Conservation (phyloP, 2,113 vertebrate species). For the Dipodomys stephensi region DNA sequence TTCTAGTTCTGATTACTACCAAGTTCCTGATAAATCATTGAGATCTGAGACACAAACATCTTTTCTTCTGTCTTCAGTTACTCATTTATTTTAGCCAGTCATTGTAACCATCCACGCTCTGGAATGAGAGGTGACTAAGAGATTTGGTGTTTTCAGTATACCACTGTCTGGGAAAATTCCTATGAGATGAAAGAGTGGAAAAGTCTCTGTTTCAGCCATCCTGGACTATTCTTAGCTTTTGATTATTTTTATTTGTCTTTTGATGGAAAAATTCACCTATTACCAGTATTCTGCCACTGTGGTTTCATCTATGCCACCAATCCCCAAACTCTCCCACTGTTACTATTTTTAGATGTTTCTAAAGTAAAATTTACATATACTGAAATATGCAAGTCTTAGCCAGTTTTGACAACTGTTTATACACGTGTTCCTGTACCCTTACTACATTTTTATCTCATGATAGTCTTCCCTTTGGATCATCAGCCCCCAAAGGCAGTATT, state of each 20-base stretch:
- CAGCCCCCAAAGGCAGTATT: not conserved
- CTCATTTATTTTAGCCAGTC: conserved; percentile 32
- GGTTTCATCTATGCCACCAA: not conserved
- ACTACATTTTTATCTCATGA: not conserved
- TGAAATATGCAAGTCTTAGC: conserved; percentile 10
- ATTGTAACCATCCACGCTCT: not conserved
- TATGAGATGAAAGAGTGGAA: conserved; percentile 42
- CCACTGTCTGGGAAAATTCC: conserved; percentile 68
- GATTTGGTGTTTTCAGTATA: not conserved
- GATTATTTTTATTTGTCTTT: conserved; percentile 38
- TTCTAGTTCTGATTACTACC: not conserved
- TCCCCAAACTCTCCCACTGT: not conserved
- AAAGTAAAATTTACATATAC: not conserved
- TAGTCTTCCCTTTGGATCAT: not conserved
- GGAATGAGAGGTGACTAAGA: conserved; percentile 60
- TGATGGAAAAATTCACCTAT: conserved; percentile 31
- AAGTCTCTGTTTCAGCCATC: conserved; percentile 7
- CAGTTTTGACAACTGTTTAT: not conserved
- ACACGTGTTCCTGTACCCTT: not conserved
- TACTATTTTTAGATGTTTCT: not conserved
- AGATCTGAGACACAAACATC: not conserved
- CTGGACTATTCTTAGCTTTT: conserved; percentile 42
- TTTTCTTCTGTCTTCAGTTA: conserved; percentile 38
- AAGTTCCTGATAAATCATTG: conserved; percentile 31
- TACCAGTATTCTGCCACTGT: not conserved